These are phyloP conservation scores for Galeruca laticollis DNA, from an alignment of 2,888 invertebrate genomes.

Conservation along the genomic window DNA sequence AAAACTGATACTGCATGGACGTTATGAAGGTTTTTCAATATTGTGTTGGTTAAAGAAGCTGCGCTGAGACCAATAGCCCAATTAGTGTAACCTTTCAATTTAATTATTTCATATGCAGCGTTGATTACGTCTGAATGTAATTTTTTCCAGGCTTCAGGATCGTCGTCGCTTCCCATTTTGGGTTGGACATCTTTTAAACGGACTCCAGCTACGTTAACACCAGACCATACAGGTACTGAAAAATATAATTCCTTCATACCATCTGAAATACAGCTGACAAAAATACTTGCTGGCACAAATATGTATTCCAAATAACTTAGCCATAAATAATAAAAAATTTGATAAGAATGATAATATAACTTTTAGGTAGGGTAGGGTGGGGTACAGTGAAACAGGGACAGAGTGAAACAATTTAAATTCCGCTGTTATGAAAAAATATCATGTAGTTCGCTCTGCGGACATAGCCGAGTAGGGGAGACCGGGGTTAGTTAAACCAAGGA, in stretches of 20 bases:
- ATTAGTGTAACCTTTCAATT: constrained; percentile 89
- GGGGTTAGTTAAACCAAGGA: too few relatives aligned
- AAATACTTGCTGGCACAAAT: too few relatives aligned
- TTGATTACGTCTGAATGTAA: constrained; percentile 86
- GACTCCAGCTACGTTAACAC: constrained; percentile 92
- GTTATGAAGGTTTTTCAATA: constrained; percentile 79
- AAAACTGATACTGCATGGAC: constrained; percentile 85
- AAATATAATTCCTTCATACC: constrained; percentile 18
- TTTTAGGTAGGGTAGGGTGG: too few relatives aligned
- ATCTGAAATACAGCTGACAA: too few relatives aligned
- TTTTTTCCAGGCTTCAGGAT: constrained; percentile 83
- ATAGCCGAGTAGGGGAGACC: too few relatives aligned
- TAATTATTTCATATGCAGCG: constrained; percentile 90
- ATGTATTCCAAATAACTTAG: too few relatives aligned
- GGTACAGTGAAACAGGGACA: too few relatives aligned
- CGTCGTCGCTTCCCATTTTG: constrained; percentile 77
- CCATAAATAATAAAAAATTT: too few relatives aligned
- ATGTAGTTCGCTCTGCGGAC: too few relatives aligned
- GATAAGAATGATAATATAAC: too few relatives aligned
- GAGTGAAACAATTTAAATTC: too few relatives aligned
- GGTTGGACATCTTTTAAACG: constrained; percentile 83
- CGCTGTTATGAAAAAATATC: too few relatives aligned
- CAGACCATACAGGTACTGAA: constrained; percentile 92
- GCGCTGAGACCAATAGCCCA: constrained; percentile 91
- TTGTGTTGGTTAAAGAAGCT: constrained; percentile 77